phyloP scores from a whole-genome alignment of 2,888 invertebrate species.

The Acanthococcus lagerstroemiae region DNA sequence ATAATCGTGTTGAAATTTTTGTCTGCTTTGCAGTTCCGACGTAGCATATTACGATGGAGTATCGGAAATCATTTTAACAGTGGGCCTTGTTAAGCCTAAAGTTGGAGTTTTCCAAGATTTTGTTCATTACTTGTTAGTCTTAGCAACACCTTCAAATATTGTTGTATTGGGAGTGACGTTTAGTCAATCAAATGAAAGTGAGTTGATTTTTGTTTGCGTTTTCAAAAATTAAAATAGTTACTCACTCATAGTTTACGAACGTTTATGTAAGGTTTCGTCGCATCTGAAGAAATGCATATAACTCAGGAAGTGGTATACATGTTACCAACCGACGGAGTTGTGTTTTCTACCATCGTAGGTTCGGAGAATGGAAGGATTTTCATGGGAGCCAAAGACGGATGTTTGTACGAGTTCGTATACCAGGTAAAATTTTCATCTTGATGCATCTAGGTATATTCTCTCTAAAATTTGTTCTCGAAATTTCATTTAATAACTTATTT shows the following conservation, averaged over 20 bases:
- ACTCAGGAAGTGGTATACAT: slow-evolving; percentile 92
- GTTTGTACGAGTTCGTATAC: slow-evolving; percentile 87
- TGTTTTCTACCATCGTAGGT: slow-evolving; percentile 71
- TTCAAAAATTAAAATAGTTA: no score
- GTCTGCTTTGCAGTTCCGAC: slow-evolving; percentile 56
- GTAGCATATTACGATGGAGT: slow-evolving; percentile 94
- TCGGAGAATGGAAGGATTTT: slow-evolving; percentile 81
- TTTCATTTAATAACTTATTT: neutral
- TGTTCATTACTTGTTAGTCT: slow-evolving; percentile 79
- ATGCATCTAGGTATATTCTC: neutral
- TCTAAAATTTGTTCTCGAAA: neutral
- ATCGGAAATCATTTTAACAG: slow-evolving; percentile 85
- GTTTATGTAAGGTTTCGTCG: slow-evolving; percentile 40
- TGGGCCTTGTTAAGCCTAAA: slow-evolving; percentile 82
- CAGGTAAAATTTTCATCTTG: slow-evolving; percentile 51
- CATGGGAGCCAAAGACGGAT: slow-evolving; percentile 88
- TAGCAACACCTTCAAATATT: slow-evolving; percentile 92
- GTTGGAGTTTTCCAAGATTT: slow-evolving; percentile 77
- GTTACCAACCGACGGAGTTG: slow-evolving; percentile 77
- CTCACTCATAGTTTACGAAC: no score
- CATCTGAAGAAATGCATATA: slow-evolving; percentile 64
- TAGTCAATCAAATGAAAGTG: slow-evolving; percentile 41
- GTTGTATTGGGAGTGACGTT: slow-evolving; percentile 68
- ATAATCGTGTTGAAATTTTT: no score
- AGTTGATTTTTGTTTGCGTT: slow-evolving; percentile 29